Evolutionary conservation across 2,113 vertebrate genomes (phyloP).

Genomic region (Stercorarius parasiticus): DNA sequence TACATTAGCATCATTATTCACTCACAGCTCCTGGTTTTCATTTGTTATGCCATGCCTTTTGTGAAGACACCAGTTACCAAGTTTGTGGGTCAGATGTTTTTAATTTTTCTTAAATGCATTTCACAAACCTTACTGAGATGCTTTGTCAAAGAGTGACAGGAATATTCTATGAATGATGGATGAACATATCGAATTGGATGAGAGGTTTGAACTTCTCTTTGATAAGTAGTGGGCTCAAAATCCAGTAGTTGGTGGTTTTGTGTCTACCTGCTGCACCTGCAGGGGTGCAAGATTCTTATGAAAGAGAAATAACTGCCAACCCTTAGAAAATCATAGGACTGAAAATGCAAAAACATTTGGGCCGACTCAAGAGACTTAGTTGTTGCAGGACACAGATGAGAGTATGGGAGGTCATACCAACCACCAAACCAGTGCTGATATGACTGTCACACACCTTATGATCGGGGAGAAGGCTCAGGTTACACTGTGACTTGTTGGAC

Average conservation of each 20-base stretch:
- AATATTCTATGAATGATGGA: neutral
- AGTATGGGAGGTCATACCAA: neutral
- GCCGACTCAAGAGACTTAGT: neutral
- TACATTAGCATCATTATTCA: neutral
- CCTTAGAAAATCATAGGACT: neutral
- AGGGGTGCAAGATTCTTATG: neutral
- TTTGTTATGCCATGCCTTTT: neutral
- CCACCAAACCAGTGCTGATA: neutral
- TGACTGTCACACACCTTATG: neutral
- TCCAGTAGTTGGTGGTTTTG: neutral
- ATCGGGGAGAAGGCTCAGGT: neutral
- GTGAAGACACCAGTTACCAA: neutral
- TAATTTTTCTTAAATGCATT: neutral
- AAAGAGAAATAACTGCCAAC: neutral
- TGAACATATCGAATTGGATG: neutral
- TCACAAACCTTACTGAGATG: neutral
- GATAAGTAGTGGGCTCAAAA: neutral
- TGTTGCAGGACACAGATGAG: neutral
- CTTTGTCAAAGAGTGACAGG: neutral
- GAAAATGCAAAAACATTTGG: neutral
- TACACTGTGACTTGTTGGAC: too few relatives aligned
- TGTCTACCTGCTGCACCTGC: neutral
- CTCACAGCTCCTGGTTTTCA: neutral
- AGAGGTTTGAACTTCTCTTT: neutral
- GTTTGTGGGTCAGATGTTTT: neutral